Conservation (phyloP, 2,113 vertebrate genomes). For the Gasterosteus aculeatus region DNA sequence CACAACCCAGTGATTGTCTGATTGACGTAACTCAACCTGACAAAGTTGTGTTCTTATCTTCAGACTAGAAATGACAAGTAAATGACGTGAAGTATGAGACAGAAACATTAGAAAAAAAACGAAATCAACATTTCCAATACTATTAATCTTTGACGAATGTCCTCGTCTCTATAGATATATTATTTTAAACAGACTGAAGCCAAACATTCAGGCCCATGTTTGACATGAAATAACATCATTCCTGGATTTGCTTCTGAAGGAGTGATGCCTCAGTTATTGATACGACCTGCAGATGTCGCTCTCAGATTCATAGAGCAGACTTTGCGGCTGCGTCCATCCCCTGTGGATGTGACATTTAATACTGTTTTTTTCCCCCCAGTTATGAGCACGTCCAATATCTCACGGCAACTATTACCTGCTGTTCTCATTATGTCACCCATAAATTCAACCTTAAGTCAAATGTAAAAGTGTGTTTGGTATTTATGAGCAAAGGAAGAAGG, state of each 20-base stretch:
- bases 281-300: slow-evolving; percentile 70
- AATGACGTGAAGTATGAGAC: too few relatives aligned
- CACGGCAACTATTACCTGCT: not conserved
- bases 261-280: not conserved
- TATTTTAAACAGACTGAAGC: not conserved
- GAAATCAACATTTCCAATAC: not conserved
- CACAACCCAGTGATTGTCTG: not conserved
- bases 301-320: slow-evolving; percentile 37
- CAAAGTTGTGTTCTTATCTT: slow-evolving; percentile 2
- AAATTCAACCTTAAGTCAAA: slow-evolving; percentile 24
- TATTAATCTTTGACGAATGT: slow-evolving; percentile 1
- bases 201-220: not conserved
- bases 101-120: not conserved
- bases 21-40: not conserved
- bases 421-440: slow-evolving; percentile 30
- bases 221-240: not conserved
- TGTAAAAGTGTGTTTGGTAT: not conserved
- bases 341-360: slow-evolving; percentile 26
- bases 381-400: slow-evolving; percentile 24
- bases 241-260: too few relatives aligned
- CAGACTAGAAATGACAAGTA: not conserved
- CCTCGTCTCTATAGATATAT: not conserved
- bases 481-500: not conserved
- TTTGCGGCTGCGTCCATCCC: slow-evolving; percentile 45
- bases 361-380: slow-evolving; percentile 34